Evolutionary conservation across 1,140 invertebrate genomes (phyloP), one percentile per base, ranked within the genome.

Genomic region (Formica selysi): DNA sequence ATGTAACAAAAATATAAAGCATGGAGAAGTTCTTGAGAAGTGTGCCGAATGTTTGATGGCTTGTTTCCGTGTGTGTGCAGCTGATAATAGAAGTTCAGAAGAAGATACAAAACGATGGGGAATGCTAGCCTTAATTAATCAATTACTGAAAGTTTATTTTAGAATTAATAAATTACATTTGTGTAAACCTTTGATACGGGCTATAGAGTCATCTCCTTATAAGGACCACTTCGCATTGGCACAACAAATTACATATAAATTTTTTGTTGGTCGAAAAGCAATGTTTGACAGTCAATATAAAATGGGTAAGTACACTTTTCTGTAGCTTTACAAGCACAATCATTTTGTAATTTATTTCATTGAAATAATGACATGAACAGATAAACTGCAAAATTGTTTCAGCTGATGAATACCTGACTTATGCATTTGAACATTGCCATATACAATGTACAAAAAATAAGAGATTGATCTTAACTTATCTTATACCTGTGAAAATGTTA

Each of bases 251-350:
- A 99, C 99, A 0, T 99, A 99, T 93, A 98, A 98, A 92, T 99
- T 99, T 95, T 99, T 99, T 96, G 98, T 99, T 22, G 99, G 99
- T 2, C 96, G 99, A 7, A 99, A 99, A 95, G 98, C 98, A 2
- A 99, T 99, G 98, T 99, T 99, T 95, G 99, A 99, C 95, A 99
- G 98, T 87, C 98, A 99, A 93, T 99, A 99, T 93, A 97, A 97
- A 95, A 96, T 96, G 70, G 97, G 97, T 97, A 95, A 94, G 78
- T 86, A 71, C 11, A 62, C 10, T 67, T 62, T 64, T 83, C 16
- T 22, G 38, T 78, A 26, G 0, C 11, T 29, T 73, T 51, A 10
- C 11, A 38, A 57, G 22, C 5, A 44, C 44, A 16, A 22, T 6
- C 29, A 36, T 10, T 62, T 48, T 3, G 5, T 48, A 59, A 16